These are phyloP conservation scores for Bimastos eiseni DNA, from an alignment of 2,888 invertebrate species.

Conservation along the genomic window DNA sequence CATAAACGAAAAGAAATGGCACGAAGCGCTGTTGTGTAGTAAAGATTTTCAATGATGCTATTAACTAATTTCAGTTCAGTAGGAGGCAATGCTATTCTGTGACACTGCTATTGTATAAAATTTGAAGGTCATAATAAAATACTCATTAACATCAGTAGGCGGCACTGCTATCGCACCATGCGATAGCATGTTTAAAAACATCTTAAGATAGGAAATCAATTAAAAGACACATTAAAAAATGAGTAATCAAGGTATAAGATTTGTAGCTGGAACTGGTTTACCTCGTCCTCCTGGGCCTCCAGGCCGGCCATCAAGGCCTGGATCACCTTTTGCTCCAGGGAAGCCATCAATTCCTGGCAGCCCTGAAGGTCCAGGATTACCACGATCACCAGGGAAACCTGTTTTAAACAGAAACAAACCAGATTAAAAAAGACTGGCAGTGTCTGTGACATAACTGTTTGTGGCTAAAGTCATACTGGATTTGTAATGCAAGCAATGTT, in stretches of 20 bases:
- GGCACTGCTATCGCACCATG: no score
- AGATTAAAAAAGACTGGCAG: neutral
- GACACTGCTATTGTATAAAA: no score
- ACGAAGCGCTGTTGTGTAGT: no score
- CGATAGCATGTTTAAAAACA: no score
- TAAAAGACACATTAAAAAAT: no score
- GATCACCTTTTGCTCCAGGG: slow-evolving; percentile 56
- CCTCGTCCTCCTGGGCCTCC: slow-evolving; percentile 48
- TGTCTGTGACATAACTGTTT: neutral
- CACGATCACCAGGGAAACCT: slow-evolving; percentile 73
- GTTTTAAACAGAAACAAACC: slow-evolving; percentile 52
- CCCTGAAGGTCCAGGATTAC: slow-evolving; percentile 37
- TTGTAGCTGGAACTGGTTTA: neutral
- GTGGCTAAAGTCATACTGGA: neutral
- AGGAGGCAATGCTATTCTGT: no score
- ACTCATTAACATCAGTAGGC: no score
- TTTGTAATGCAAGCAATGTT: neutral
- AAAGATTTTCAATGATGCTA: no score
- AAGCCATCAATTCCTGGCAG: slow-evolving; percentile 50
- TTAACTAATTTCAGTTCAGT: no score
- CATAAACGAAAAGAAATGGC: no score
- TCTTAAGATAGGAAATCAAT: no score
- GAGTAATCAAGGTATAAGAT: neutral
- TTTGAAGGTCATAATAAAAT: no score
- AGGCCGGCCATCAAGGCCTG: slow-evolving; percentile 47